Base-by-base conservation (phyloP, 2,113 vertebrate species). In the Cyphomyrus plagiostoma region DNA sequence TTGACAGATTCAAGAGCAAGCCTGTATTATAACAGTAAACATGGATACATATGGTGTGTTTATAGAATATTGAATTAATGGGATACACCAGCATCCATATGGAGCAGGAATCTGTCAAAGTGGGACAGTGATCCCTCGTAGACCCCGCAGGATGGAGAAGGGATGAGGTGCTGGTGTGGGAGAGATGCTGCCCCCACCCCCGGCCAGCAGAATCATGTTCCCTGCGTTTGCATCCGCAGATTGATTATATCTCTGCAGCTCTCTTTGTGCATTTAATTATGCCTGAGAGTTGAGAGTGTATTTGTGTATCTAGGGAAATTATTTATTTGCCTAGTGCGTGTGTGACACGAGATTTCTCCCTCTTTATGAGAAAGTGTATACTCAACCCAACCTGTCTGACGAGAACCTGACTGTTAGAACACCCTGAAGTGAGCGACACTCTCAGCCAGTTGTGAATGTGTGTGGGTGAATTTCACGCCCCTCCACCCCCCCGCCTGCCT, bases 301-400 rank as follows among this genome's bases (percentile, higher is more conserved):
- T 80, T 15, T 42, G 30, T 39, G 35, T 39, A 39, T 39, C 70
- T 77, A 15, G 74, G 70, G 70, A 39, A 77, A 45, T 84, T 8
- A 45, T 84, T 8, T 1, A 30, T 74, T n/a, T 80, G 30, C n/a
- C 84, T 52, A 21, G n/a, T 66, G 62, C 17, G 53, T 89, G 90
- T 89, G 83, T 58, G 30, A 83, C 80, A 85, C 17, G 11, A 83
- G 42, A 23, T 1, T 84, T n/a, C 19, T n/a, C 82, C 89, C 87
- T 92, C 83, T 87, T 88, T 66, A 45, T 74, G 23, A 49, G 46
- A 48, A 90, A 88, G 86, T 88, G 39, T 90, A 42, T 74, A 30
- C 87, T 93, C 90, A 92, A 92, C 92, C 90, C 94, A 92, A 94
- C 93, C 92, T 90, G 92, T 92, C 88, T 89, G 92, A 92, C 84